These are phyloP conservation scores for Brachypteracias leptosomus DNA, from an alignment of 2,113 vertebrate species.

Conservation along the genomic window DNA sequence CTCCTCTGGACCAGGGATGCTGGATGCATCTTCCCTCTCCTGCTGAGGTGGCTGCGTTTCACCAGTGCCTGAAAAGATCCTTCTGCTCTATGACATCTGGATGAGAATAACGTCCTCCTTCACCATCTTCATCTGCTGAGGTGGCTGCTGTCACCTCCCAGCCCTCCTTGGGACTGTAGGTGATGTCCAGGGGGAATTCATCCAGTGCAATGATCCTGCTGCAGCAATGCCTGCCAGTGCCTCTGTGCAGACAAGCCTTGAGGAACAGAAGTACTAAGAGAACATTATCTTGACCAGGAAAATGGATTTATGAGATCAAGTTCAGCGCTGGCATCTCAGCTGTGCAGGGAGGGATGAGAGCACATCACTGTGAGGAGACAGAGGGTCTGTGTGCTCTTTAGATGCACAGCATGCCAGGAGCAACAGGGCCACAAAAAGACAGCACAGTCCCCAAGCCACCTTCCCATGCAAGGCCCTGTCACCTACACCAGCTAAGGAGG, in stretches of 20 bases:
- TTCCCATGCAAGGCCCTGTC: background rate
- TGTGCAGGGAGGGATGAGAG: background rate
- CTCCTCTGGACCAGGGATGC: background rate
- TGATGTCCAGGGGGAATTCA: background rate
- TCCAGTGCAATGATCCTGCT: rapidly evolving
- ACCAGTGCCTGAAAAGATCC: background rate
- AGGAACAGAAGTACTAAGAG: background rate
- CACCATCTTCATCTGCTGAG: background rate
- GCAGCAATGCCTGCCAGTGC: background rate
- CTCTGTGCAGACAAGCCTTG: background rate
- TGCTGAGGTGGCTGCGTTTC: background rate
- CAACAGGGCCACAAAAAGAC: background rate
- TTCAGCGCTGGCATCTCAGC: background rate
- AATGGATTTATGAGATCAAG: background rate
- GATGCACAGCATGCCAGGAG: background rate
- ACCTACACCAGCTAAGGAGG: background rate
- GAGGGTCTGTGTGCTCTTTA: background rate
- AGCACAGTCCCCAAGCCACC: background rate
- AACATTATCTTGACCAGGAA: background rate
- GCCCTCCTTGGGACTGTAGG: background rate
- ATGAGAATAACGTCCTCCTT: background rate
- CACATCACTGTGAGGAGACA: rapidly evolving
- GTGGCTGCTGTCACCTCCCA: background rate
- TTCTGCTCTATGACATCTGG: background rate
- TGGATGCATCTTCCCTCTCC: background rate